Conservation (phyloP, 2,113 vertebrate species). For the Toxotes chatareus region DNA sequence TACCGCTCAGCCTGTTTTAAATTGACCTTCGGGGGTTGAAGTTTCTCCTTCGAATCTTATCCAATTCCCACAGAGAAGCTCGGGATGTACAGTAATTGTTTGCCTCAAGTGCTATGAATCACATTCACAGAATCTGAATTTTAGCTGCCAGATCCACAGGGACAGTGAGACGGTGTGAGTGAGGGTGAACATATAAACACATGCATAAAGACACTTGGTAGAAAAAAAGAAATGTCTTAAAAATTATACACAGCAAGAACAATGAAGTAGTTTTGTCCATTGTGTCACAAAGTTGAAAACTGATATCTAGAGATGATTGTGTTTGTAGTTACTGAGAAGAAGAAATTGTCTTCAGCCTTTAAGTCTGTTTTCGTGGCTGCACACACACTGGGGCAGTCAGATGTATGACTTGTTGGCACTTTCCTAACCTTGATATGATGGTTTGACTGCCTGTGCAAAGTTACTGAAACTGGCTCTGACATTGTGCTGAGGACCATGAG, state of each 20-base stretch:
- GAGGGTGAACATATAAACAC: slow-evolving; percentile 30
- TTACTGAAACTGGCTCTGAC: no score
- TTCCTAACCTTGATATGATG: no score
- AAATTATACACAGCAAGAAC: background rate
- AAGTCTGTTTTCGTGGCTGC: no score
- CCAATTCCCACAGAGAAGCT: slow-evolving; percentile 43
- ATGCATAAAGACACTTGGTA: background rate
- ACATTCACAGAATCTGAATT: slow-evolving; percentile 27
- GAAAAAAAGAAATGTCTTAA: background rate
- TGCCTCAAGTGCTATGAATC: slow-evolving; percentile 34
- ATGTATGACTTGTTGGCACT: no score
- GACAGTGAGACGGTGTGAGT: background rate
- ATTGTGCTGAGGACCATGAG: no score
- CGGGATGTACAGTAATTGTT: slow-evolving; percentile 55
- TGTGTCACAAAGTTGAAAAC: background rate
- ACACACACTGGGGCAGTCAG: no score
- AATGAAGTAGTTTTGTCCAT: background rate
- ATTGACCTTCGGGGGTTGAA: slow-evolving; percentile 55
- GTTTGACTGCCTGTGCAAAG: no score
- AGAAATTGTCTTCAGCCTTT: no score
- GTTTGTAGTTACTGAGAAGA: background rate
- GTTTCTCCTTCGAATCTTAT: slow-evolving; percentile 50
- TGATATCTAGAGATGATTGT: background rate
- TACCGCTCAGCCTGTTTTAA: slow-evolving; percentile 33
- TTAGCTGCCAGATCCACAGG: slow-evolving; percentile 18